Evolutionary conservation across 1,140 invertebrate species (phyloP).

Genomic region (Maniola jurtina): DNA sequence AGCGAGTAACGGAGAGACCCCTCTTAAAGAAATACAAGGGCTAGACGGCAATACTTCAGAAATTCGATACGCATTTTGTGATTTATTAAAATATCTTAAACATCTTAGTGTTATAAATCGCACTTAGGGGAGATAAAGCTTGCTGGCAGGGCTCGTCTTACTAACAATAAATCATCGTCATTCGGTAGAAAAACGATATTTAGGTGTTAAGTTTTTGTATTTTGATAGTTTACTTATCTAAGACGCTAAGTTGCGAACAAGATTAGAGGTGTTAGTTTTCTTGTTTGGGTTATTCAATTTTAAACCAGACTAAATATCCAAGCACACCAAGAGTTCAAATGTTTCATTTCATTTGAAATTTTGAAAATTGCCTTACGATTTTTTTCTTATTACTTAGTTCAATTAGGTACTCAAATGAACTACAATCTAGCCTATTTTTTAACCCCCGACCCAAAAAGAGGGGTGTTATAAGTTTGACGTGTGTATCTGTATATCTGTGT

Average conservation of each 20-base stretch:
- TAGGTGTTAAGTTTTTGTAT: constrained; percentile 52
- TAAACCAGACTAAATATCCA: neutral
- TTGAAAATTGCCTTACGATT: too few species aligned
- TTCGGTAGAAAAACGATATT: constrained; percentile 58
- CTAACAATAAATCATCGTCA: constrained; percentile 68
- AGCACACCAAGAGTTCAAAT: too few species aligned
- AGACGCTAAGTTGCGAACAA: constrained; percentile 5
- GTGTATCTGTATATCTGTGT: too few species aligned
- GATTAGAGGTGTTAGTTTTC: constrained; percentile 15
- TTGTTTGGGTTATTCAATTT: neutral
- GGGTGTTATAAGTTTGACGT: too few species aligned
- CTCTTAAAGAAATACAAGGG: constrained; percentile 47
- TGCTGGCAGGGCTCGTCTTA: constrained; percentile 53
- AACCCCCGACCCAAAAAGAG: too few species aligned
- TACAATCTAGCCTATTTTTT: too few species aligned
- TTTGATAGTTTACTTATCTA: constrained; percentile 3
- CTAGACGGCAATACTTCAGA: constrained; percentile 58
- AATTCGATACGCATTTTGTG: constrained; percentile 70
- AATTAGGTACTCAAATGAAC: too few species aligned
- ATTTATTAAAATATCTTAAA: constrained; percentile 74
- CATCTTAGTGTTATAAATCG: constrained; percentile 67
- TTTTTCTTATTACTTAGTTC: too few species aligned
- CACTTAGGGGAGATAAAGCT: constrained; percentile 62
- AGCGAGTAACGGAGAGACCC: too few species aligned
- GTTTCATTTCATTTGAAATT: too few species aligned